A percentile compares a stretch with the other conserved stretches of the same genome.
These are phyloP conservation scores for Ictalurus furcatus DNA, from an alignment of 2,113 vertebrate genomes.

Conservation along the genomic window DNA sequence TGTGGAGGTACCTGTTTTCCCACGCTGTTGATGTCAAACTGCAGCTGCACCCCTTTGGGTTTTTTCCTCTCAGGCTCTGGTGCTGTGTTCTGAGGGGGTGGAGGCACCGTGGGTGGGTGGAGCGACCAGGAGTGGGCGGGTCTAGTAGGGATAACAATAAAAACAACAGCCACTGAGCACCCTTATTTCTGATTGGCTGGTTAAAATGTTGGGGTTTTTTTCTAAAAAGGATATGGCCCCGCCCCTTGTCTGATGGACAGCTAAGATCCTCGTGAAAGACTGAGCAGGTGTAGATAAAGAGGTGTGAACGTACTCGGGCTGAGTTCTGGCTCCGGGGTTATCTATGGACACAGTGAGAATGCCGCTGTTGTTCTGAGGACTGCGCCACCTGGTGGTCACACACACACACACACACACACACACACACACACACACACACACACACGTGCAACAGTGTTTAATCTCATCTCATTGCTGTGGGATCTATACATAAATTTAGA, in stretches of 20 bases:
- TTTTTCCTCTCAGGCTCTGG: slow-evolving; percentile 81
- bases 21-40: slow-evolving; percentile 97
- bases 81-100: slow-evolving; percentile 75
- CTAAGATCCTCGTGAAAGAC: not conserved
- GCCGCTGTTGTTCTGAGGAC: slow-evolving; percentile 81
- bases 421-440: not conserved
- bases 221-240: not conserved
- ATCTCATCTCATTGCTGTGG: no score
- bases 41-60: slow-evolving; percentile 90
- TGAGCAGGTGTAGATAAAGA: not conserved
- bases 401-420: no score
- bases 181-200: not conserved
- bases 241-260: not conserved
- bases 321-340: slow-evolving; percentile 88
- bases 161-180: not conserved
- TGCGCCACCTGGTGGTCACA: slow-evolving; percentile 83
- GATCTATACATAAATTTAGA: no score
- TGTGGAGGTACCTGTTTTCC: slow-evolving; percentile 83
- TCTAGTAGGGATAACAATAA: slow-evolving; percentile 62
- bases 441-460: no score
- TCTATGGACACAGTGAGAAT: slow-evolving; percentile 93
- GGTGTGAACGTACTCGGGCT: slow-evolving; percentile 76
- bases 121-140: slow-evolving; percentile 83
- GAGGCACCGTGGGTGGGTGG: slow-evolving; percentile 73
- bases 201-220: no score